Evolutionary conservation across 2,888 invertebrate species (phyloP).

Genomic region (Eurytoma californica): DNA sequence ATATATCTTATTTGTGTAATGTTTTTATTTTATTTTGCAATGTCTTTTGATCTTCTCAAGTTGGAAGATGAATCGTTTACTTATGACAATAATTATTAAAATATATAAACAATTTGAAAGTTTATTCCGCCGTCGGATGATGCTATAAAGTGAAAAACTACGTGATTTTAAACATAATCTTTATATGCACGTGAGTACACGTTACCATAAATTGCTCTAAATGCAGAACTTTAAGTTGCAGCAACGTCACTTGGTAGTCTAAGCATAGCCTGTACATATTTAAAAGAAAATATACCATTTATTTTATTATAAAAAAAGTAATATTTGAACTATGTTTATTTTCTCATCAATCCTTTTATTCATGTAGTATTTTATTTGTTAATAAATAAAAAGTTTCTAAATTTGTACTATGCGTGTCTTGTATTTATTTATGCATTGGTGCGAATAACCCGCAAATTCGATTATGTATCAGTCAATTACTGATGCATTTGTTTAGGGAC

Average conservation of each 20-base stretch:
- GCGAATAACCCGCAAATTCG: background rate
- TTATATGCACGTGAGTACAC: too few relatives aligned
- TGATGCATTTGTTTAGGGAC: slow-evolving; percentile 34
- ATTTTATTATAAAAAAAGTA: slow-evolving; percentile 34
- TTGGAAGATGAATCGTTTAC: slow-evolving; percentile 16
- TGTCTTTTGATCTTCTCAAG: slow-evolving; percentile 13
- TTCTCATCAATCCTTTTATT: slow-evolving; percentile 31
- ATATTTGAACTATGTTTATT: slow-evolving; percentile 35
- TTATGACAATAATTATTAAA: slow-evolving; percentile 2
- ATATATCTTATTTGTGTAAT: background rate
- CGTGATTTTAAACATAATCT: too few relatives aligned
- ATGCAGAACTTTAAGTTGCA: too few relatives aligned
- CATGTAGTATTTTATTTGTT: slow-evolving; percentile 42
- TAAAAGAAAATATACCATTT: slow-evolving; percentile 16
- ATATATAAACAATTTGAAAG: too few relatives aligned
- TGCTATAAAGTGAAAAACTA: too few relatives aligned
- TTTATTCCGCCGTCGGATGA: too few relatives aligned
- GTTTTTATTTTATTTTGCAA: slow-evolving; percentile 7
- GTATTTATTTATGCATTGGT: slow-evolving; percentile 37
- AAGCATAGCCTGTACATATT: too few relatives aligned
- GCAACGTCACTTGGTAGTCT: too few relatives aligned
- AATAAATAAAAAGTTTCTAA: slow-evolving; percentile 47
- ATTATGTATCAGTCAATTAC: slow-evolving; percentile 49
- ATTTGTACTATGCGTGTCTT: slow-evolving; percentile 36
- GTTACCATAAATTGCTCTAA: too few relatives aligned